Conservation (phyloP, 2,113 vertebrate genomes). For the Corynorhinus townsendii region DNA sequence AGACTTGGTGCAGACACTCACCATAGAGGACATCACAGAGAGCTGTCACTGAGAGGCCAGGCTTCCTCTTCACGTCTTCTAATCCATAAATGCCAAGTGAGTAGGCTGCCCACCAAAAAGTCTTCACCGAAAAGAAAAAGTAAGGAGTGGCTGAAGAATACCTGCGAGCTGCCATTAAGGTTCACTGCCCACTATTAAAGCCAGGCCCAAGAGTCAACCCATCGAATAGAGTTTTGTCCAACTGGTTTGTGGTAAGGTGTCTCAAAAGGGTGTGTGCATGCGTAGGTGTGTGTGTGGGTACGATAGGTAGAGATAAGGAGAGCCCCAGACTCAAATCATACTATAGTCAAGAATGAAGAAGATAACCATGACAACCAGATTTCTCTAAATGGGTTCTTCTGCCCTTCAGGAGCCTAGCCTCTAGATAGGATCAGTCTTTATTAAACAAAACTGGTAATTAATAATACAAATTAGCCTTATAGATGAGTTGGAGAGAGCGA, state of each 20-base stretch:
- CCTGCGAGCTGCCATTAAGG: too few species aligned
- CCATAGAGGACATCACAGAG: rapidly evolving
- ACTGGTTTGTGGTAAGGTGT: too few species aligned
- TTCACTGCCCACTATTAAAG: rapidly evolving
- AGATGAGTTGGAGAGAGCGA: not conserved
- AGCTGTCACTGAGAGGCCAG: not conserved
- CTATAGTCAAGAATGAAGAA: too few species aligned
- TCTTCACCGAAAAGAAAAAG: not conserved
- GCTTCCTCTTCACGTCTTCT: rapidly evolving
- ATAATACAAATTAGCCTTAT: too few species aligned
- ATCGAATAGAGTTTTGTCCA: too few species aligned
- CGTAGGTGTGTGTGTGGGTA: not conserved
- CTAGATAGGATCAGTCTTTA: not conserved
- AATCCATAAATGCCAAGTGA: not conserved
- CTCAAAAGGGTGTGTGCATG: not conserved
- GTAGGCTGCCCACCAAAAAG: rapidly evolving
- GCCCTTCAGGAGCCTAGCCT: not conserved
- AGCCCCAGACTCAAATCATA: not conserved
- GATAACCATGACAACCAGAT: not conserved
- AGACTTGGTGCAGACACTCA: not conserved
- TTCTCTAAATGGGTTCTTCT: not conserved
- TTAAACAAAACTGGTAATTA: not conserved
- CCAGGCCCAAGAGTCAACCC: not conserved
- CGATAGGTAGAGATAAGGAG: not conserved
- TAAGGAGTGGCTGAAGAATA: too few species aligned